Evolutionary conservation across 2,888 invertebrate genomes (phyloP), one percentile per base, ranked within the genome.

Genomic region (Aplocera efformata): DNA sequence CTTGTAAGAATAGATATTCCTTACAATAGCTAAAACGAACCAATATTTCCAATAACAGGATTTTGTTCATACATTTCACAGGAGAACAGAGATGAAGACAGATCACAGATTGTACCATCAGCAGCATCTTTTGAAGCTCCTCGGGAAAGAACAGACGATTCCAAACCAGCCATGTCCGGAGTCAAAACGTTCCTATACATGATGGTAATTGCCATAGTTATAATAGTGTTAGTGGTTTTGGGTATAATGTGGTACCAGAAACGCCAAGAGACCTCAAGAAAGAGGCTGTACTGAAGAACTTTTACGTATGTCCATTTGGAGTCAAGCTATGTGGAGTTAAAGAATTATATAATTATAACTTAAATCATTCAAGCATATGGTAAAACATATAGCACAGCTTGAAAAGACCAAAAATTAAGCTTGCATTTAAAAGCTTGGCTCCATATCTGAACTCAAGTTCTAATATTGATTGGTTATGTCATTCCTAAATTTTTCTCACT

Each of bases 171-270:
- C 10, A 91, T 97, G 90, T 96, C 97, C 2, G 98, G 97, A 33
- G 90, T 97, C 37, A 98, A 97, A 78, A 92, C 98, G 35, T 97
- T 98, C 82, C 89, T 98, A 1, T 90, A 97, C 47, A 93, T 98
- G 86, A 90, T 99, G 56, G 90, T 94, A 34, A 94, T 94, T 7
- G 93, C 98, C 34, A 90, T 98, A 13, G 94, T 94, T 1, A 79
- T 98, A 6, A 94, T 96, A 27, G 95, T 94, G 0, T 91, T 94
- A 49, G 93, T 95, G 0, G 94, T 98, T 1, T 91, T 98, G 37
- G 97, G 95, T 17, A 94, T 98, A 48, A 94, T 98, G 90, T 94
- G 96, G 75, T 98, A 98, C 75, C 96, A 97, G 74, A 98, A 98
- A 71, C 93, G 94, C 45, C 95, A 96, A 71, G 96, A 97, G 70